Conservation (phyloP, 1,140 invertebrate genomes). For the Macrobrachium nipponense region DNA sequence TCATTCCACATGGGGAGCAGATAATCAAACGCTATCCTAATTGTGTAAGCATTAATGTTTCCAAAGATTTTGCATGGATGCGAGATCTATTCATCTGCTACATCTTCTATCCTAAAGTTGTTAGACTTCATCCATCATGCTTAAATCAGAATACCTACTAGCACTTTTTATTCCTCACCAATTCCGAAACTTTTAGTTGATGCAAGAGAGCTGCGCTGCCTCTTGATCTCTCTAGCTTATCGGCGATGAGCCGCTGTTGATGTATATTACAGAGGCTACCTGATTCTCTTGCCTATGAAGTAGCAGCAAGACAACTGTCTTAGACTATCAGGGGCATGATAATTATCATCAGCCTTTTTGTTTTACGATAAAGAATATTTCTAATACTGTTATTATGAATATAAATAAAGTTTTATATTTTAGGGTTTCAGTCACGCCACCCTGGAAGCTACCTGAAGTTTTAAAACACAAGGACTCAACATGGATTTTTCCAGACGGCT, state of each 20-base stretch:
- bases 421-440: not conserved
- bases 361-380: not conserved
- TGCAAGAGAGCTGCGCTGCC: not conserved
- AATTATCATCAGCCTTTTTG: not conserved
- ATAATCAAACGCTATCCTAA: not conserved
- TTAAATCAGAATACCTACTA: not conserved
- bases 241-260: not conserved
- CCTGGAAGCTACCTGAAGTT: not conserved
- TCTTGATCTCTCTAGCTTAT: not conserved
- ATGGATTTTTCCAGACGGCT: conserved; percentile 8
- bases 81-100: conserved; percentile 5
- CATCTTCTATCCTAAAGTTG: not conserved
- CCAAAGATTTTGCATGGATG: conserved; percentile 2
- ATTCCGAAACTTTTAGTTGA: conserved; percentile 19
- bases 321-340: not conserved
- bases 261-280: not conserved
- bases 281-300: not conserved
- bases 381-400: not conserved
- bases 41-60: not conserved
- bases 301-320: not conserved
- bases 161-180: not conserved
- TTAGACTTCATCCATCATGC: conserved; percentile 8
- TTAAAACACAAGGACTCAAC: not conserved
- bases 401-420: no score
- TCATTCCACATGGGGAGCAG: no score